Conservation (phyloP, 2,888 invertebrate species). For the Muschampia plurimacula region DNA sequence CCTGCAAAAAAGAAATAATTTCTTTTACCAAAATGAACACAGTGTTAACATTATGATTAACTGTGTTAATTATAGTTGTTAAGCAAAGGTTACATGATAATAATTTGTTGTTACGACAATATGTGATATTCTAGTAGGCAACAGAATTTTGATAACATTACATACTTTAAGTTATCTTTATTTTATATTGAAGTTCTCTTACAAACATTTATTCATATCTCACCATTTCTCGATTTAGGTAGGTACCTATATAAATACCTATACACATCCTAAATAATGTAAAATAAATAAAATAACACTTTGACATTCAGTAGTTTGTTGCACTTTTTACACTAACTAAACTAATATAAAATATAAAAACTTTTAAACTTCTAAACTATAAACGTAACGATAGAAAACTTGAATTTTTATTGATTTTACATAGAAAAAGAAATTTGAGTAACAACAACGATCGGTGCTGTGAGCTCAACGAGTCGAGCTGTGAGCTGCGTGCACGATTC, state of each 20-base stretch:
- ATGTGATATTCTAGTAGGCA: slow-evolving; percentile 12
- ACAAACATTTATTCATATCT: not conserved
- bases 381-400: not conserved
- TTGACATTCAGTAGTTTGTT: not conserved
- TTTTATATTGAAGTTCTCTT: slow-evolving; percentile 9
- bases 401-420: not conserved
- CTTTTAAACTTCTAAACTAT: too few species aligned
- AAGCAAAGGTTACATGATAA: slow-evolving; percentile 19
- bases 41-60: slow-evolving; percentile 22
- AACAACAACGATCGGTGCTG: not conserved
- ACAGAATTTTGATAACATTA: slow-evolving; percentile 8
- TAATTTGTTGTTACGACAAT: slow-evolving; percentile 21
- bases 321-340: not conserved
- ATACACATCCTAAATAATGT: not conserved
- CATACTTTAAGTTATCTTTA: not conserved
- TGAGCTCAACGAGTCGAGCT: slow-evolving; percentile 22
- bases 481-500: slow-evolving; percentile 41
- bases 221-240: not conserved
- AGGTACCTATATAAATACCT: not conserved
- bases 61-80: slow-evolving; percentile 17
- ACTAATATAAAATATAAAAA: not conserved
- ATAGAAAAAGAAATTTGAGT: not conserved
- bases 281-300: not conserved
- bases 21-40: slow-evolving; percentile 27
- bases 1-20: slow-evolving; percentile 65